phyloP scores from a whole-genome alignment of 2,797 vertebrate species.

The Moxostoma hubbsi region DNA sequence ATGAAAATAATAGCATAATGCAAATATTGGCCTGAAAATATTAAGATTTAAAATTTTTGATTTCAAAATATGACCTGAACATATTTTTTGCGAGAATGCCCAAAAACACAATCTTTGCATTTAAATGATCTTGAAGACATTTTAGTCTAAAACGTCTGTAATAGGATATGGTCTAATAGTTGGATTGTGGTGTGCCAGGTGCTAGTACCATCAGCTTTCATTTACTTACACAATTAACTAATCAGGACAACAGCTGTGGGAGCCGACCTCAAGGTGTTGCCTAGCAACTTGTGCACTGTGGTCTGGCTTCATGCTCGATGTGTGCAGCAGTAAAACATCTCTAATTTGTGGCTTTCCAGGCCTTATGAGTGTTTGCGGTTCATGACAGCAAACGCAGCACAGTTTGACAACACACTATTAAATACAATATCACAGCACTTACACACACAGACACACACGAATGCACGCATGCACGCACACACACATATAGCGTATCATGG shows the following conservation, averaged over 20 bases:
- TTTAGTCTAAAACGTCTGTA: not conserved
- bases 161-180: not conserved
- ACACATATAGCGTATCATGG: not conserved
- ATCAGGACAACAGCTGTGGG: conserved; percentile 77
- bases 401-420: conserved; percentile 20
- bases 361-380: conserved; percentile 33
- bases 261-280: conserved; percentile 78
- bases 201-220: conserved; percentile 58
- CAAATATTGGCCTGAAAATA: too few relatives aligned
- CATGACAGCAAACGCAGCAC: conserved; percentile 10
- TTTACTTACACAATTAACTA: conserved; percentile 78
- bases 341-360: conserved; percentile 73
- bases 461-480: not conserved
- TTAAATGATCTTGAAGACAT: not conserved
- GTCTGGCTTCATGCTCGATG: conserved; percentile 63
- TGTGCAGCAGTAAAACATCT: conserved; percentile 72
- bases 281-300: conserved; percentile 75
- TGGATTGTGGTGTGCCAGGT: conserved; percentile 4
- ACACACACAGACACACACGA: not conserved
- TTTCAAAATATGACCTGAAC: too few relatives aligned
- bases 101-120: not conserved
- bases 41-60: too few relatives aligned
- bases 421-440: not conserved
- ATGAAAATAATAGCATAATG: too few relatives aligned
- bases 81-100: too few relatives aligned